Evolutionary conservation across 2,888 invertebrate species (phyloP), one percentile per base, ranked within the genome.

Genomic region (Drosophila pegasa): DNA sequence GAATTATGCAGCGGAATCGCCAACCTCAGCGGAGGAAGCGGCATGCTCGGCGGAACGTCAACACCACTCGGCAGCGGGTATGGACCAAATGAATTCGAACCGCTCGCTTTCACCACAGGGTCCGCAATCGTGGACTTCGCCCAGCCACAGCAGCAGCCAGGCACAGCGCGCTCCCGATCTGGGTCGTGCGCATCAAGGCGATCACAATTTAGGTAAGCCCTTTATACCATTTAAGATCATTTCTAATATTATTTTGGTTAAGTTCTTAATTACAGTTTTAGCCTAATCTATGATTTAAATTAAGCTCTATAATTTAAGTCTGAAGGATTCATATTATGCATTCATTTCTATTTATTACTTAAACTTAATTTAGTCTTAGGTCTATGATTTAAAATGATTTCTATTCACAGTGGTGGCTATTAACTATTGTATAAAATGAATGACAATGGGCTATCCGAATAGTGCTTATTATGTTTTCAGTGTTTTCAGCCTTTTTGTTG

Each of bases 141-240:
- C 91, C 91, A 91, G 88, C 71, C 91, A 91, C 92, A 91, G 81
- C 92, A 92, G 84, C 90, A 90, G 82, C 89, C 91, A 67, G 70
- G 74, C 68, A 59, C 91, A 80, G 75, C 91, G 90, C 90, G 92
- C 75, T 90, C 92, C 88, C 88, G 92, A 92, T 92, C 92, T 81
- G 92, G 92, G 59, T 92, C 92, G 90, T 92, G 92, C 73, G 89
- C 92, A 88, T 92, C 92, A 78, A 91, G 92, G 91, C 82, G 92
- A 91, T 92, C 92, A 90, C 92, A 92, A 83, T 92, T 87, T 91
- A 90, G 92, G 92, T 92, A 70, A 89, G 90, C 71, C 3, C 6
- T n/a, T 20, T 2, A 5, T 12, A 9, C 29, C 1, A 7, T 16
- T 16, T 12, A 2, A 18, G 14, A 5, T 52, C n/a, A 31, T 27